Percentiles rank a stretch among this genome's conserved stretches.
phyloP scores from a whole-genome alignment of 1,140 invertebrate genomes.

The Ceratoteleas bidentatus region DNA sequence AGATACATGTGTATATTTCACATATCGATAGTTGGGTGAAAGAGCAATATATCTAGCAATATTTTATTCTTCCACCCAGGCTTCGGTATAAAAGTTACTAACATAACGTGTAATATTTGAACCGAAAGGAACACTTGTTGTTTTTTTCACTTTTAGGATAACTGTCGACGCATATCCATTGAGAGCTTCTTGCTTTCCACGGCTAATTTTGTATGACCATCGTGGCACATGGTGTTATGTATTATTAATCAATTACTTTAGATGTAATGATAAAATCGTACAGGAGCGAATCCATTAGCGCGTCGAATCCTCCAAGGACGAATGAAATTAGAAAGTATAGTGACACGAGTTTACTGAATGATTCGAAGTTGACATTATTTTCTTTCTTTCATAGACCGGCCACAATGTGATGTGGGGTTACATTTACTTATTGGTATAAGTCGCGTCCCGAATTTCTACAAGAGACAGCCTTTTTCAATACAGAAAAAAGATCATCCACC shows the following conservation, averaged over 20 bases:
- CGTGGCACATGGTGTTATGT: slow-evolving; percentile 59
- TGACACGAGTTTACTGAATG: slow-evolving; percentile 8
- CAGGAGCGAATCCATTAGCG: slow-evolving; percentile 36
- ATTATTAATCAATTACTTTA: slow-evolving; percentile 63
- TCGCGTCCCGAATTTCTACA: too few relatives aligned
- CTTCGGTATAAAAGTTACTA: too few relatives aligned
- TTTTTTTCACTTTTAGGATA: slow-evolving; percentile 42
- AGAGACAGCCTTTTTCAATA: too few relatives aligned
- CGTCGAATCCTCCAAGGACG: slow-evolving; percentile 28
- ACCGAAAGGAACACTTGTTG: too few relatives aligned
- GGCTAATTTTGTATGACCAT: slow-evolving; percentile 59
- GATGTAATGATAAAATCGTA: slow-evolving; percentile 42
- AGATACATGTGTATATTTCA: too few relatives aligned
- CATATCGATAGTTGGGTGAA: too few relatives aligned
- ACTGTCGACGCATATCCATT: slow-evolving; percentile 59
- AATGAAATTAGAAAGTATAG: slow-evolving; percentile 48
- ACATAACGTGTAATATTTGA: too few relatives aligned
- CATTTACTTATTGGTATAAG: too few relatives aligned
- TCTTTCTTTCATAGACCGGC: too few relatives aligned
- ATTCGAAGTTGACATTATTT: not conserved
- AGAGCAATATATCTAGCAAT: too few relatives aligned
- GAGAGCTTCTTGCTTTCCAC: slow-evolving; percentile 57
- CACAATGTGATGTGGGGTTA: slow-evolving; percentile 21
- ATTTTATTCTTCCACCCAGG: too few relatives aligned
- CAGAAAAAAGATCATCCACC: too few relatives aligned